These are phyloP conservation scores for Diabrotica virgifera DNA, from an alignment of 1,140 invertebrate genomes.

Conservation along the genomic window DNA sequence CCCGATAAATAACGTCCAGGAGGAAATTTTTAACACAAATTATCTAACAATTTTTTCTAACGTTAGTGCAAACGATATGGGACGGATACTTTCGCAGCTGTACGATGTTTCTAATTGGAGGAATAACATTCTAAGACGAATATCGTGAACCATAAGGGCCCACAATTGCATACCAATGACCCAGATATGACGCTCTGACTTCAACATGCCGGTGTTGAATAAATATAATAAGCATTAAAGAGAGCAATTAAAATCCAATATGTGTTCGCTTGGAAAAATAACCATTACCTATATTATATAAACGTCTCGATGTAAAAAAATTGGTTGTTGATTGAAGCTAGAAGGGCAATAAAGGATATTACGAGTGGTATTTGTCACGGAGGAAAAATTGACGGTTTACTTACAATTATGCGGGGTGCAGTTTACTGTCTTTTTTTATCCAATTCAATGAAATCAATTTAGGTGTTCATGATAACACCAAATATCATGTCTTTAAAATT, in stretches of 20 bases:
- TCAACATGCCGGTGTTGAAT: conserved; percentile 10
- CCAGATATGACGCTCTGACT: conserved; percentile 5
- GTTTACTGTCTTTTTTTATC: too few species aligned
- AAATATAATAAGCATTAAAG: conserved; percentile 4
- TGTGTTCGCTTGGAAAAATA: neutral
- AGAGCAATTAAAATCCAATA: neutral
- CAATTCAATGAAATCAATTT: too few species aligned
- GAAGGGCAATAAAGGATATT: neutral
- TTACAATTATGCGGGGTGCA: too few species aligned
- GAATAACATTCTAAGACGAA: conserved; percentile 8
- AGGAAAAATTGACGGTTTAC: too few species aligned
- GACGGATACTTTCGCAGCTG: conserved; percentile 5
- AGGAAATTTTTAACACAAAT: too few species aligned
- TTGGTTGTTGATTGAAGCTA: neutral
- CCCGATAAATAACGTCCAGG: too few species aligned
- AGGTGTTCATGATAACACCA: too few species aligned
- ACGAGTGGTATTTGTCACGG: neutral
- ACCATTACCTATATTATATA: neutral
- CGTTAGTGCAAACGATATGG: neutral
- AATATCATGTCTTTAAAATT: too few species aligned
- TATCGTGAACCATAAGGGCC: conserved; percentile 8
- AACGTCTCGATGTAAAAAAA: neutral
- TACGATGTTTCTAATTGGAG: neutral
- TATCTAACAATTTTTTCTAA: too few species aligned
- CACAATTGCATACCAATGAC: conserved; percentile 6